Evolutionary conservation across 2,113 vertebrate genomes (phyloP).

Genomic region (Aegithalos caudatus): DNA sequence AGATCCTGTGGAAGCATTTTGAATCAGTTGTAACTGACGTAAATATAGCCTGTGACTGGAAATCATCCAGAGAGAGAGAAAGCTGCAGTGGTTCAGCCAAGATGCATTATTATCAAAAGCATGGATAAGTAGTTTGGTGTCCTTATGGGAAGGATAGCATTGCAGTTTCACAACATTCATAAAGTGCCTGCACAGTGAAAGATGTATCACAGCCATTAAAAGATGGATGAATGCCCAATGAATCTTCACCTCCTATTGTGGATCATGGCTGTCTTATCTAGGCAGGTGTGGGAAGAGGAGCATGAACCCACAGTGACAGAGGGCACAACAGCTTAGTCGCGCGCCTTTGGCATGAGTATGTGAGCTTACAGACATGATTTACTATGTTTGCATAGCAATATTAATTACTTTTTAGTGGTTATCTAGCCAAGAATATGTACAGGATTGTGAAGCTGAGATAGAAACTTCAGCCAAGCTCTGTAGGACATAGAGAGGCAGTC

Average conservation of each 20-base stretch:
- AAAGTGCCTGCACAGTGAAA: background rate
- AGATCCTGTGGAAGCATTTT: slow-evolving; percentile 43
- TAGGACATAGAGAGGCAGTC: background rate
- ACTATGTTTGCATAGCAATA: background rate
- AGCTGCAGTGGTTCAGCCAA: slow-evolving; percentile 10
- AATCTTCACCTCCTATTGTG: background rate
- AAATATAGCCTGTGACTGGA: slow-evolving; percentile 50
- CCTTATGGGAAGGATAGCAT: background rate
- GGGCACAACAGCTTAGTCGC: background rate
- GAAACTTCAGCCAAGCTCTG: background rate
- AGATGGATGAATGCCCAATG: background rate
- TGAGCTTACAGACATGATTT: background rate
- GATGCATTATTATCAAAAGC: background rate
- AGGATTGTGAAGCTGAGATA: background rate
- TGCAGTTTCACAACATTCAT: background rate
- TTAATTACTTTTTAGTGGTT: background rate
- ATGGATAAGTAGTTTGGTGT: background rate
- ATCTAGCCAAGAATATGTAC: background rate
- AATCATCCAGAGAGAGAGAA: background rate
- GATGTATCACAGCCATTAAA: background rate
- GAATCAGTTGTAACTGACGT: slow-evolving; percentile 27
- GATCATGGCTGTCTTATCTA: background rate
- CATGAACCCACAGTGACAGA: background rate
- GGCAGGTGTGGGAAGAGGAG: background rate
- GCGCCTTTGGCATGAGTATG: background rate